Evolutionary conservation across 2,888 invertebrate species (phyloP).

Genomic region (Crepidodera aurea): DNA sequence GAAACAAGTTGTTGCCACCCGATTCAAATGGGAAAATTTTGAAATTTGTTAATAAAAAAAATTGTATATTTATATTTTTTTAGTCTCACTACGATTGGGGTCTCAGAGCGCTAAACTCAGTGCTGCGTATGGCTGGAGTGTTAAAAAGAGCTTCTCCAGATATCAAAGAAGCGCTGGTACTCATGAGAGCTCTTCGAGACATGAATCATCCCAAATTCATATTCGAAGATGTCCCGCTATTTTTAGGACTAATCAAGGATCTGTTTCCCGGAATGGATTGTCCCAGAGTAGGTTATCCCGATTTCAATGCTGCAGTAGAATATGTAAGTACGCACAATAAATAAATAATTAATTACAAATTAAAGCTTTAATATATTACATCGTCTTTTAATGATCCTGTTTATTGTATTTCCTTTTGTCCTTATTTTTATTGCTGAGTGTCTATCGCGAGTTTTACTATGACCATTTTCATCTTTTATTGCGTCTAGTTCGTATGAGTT

Average conservation of each 20-base stretch:
- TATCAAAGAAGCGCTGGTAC: constrained; percentile 83
- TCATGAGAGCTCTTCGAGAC: constrained; percentile 90
- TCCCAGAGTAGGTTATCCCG: constrained; percentile 86
- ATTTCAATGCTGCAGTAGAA: constrained; percentile 83
- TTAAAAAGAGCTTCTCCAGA: constrained; percentile 81
- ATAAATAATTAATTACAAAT: not conserved
- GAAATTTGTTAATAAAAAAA: no score
- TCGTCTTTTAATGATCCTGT: no score
- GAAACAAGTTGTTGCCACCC: no score
- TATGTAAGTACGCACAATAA: constrained; percentile 46
- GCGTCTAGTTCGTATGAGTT: no score
- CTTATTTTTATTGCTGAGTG: no score
- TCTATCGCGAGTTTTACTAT: no score
- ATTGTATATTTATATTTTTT: constrained; percentile 10
- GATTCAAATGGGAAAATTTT: no score
- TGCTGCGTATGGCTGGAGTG: constrained; percentile 90
- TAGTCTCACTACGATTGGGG: constrained; percentile 92
- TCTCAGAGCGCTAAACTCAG: constrained; percentile 87
- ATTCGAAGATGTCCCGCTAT: constrained; percentile 89
- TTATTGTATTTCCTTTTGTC: no score
- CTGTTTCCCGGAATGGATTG: constrained; percentile 91
- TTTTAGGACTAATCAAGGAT: constrained; percentile 87
- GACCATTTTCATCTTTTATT: no score
- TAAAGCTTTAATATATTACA: no score
- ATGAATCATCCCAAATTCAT: constrained; percentile 95